A percentile compares a stretch with the other conserved stretches of the same genome.
Evolutionary conservation across 2,113 vertebrate genomes (phyloP).

Genomic region (Sisor rabdophorus): DNA sequence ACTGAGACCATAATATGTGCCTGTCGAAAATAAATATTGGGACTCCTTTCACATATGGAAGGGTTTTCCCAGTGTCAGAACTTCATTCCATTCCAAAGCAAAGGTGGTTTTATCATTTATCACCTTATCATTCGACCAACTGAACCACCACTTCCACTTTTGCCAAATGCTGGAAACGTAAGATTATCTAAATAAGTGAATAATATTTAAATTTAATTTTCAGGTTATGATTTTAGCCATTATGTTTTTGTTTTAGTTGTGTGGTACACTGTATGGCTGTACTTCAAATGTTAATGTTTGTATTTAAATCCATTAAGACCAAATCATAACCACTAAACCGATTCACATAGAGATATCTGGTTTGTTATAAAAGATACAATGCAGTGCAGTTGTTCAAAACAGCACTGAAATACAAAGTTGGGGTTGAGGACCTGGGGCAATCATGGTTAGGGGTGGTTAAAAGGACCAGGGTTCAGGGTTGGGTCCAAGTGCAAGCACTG

Average conservation of each 20-base stretch:
- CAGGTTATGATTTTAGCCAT: not conserved
- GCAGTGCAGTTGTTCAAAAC: not conserved
- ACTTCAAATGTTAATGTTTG: not conserved
- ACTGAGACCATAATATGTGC: slow-evolving; percentile 44
- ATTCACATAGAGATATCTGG: not conserved
- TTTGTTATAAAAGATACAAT: not conserved
- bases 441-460: not conserved
- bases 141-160: no score
- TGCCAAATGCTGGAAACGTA: not conserved
- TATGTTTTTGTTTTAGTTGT: not conserved
- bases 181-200: not conserved
- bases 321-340: not conserved
- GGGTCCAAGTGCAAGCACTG: slow-evolving; percentile 17
- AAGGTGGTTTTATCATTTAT: not conserved
- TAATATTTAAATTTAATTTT: not conserved
- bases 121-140: no score
- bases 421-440: not conserved
- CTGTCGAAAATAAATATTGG: not conserved
- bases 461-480: slow-evolving; percentile 13
- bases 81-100: not conserved
- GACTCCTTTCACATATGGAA: not conserved
- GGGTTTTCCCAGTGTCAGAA: not conserved
- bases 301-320: not conserved
- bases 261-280: not conserved
- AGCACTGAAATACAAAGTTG: not conserved